Conservation (phyloP, 1,140 invertebrate species). For the Armadillidium nasatum region DNA sequence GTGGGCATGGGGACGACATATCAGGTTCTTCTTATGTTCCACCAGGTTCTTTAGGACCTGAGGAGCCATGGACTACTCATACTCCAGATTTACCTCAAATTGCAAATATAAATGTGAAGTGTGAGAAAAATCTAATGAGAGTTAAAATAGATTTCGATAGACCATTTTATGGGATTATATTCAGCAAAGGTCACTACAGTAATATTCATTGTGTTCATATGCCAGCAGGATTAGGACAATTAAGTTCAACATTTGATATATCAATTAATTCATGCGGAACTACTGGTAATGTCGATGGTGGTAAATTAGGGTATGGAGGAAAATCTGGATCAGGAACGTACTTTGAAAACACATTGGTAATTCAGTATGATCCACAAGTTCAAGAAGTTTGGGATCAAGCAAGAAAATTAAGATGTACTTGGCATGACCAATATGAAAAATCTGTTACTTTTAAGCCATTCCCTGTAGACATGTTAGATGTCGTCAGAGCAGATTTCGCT, state of each 20-base stretch:
- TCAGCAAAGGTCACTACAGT: constrained; percentile 88
- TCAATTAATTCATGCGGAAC: constrained; percentile 86
- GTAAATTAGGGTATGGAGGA: constrained; percentile 70
- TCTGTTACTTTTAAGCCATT: constrained; percentile 90
- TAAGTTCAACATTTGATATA: constrained; percentile 83
- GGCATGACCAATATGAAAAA: constrained; percentile 94
- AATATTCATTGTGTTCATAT: constrained; percentile 87
- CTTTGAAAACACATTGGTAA: constrained; percentile 90
- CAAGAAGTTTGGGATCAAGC: constrained; percentile 96
- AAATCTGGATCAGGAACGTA: constrained; percentile 83
- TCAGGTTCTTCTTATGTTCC: constrained; percentile 38
- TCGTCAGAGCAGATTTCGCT: constrained; percentile 86
- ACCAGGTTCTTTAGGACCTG: constrained; percentile 46
- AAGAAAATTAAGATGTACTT: constrained; percentile 82
- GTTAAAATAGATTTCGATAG: constrained; percentile 75
- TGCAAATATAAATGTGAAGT: constrained; percentile 86
- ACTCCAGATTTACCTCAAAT: constrained; percentile 83
- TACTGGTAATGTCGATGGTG: constrained; percentile 81
- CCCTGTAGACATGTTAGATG: constrained; percentile 91
- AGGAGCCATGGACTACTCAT: constrained; percentile 77
- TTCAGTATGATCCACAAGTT: constrained; percentile 90
- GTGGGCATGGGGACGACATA: background rate
- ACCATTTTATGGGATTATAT: constrained; percentile 96
- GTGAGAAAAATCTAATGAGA: constrained; percentile 91
- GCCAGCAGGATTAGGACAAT: constrained; percentile 76